A percentile compares a stretch with the other conserved stretches of the same genome.
phyloP scores from a whole-genome alignment of 2,113 vertebrate genomes.

The Charadrius vociferus region DNA sequence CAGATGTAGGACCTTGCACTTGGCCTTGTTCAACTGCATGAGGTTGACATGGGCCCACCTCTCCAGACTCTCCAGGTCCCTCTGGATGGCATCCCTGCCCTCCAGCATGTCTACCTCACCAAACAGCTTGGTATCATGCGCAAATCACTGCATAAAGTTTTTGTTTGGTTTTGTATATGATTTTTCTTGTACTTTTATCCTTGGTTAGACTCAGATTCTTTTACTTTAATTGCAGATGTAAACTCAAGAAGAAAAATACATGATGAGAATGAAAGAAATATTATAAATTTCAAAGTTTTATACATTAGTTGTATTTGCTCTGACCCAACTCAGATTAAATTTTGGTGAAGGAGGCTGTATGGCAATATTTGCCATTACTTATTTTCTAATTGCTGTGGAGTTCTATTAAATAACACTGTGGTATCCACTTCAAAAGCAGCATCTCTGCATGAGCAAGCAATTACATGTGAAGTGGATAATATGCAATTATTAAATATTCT shows the following conservation, averaged over 20 bases:
- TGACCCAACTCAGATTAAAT: background rate
- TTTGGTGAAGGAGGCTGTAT: background rate
- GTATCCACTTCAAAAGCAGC: background rate
- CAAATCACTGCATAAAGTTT: background rate
- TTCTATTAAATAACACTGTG: background rate
- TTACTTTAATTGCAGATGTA: background rate
- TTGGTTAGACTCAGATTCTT: background rate
- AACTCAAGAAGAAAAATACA: background rate
- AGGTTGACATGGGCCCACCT: no score
- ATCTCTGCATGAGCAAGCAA: background rate
- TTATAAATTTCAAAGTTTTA: background rate
- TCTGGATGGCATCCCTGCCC: no score
- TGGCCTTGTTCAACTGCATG: no score
- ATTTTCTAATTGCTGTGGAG: background rate
- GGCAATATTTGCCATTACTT: background rate
- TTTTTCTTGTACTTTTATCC: background rate
- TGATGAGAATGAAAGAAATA: background rate
- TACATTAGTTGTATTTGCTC: background rate
- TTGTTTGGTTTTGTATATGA: background rate
- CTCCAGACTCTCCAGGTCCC: no score
- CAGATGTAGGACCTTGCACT: no score
- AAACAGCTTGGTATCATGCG: no score
- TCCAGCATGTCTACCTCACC: no score
- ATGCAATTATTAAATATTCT: slow-evolving; percentile 23
- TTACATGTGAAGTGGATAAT: slow-evolving; percentile 14